Percentiles rank a stretch among this genome's conserved stretches.
Conservation (phyloP, 1,140 invertebrate genomes). For the Phocides pigmalion region DNA sequence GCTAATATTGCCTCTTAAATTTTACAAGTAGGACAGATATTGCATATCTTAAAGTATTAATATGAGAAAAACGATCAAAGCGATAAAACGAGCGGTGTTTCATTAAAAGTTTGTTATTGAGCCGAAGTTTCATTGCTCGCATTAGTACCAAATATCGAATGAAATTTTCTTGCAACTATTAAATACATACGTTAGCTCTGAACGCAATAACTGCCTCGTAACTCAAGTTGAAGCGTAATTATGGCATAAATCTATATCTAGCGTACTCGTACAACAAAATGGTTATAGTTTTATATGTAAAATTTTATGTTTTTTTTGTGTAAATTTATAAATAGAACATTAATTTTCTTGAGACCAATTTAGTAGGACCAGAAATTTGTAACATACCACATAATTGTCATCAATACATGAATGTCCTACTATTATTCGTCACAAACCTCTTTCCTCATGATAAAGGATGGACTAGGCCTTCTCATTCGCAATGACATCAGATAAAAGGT, state of each 20-base stretch:
- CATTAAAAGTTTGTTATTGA: conserved; percentile 75
- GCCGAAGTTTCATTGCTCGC: conserved; percentile 52
- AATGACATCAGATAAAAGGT: too few relatives aligned
- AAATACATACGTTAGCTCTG: conserved; percentile 26
- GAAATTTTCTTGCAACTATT: conserved; percentile 48
- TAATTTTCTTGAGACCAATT: too few relatives aligned
- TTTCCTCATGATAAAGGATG: too few relatives aligned
- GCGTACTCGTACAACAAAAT: neutral
- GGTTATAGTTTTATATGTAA: neutral
- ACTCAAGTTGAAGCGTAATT: conserved; percentile 33
- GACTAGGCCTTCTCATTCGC: too few relatives aligned
- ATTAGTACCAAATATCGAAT: conserved; percentile 36
- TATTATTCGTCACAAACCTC: too few relatives aligned
- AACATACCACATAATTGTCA: too few relatives aligned
- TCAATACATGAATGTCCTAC: too few relatives aligned
- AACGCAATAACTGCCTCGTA: conserved; percentile 33
- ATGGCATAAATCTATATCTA: conserved; percentile 24
- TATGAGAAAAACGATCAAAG: conserved; percentile 37
- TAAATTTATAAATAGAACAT: too few relatives aligned
- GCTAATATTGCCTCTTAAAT: neutral
- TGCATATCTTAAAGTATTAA: conserved; percentile 18
- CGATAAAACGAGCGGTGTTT: conserved; percentile 57
- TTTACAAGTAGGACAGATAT: neutral
- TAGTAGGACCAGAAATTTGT: too few relatives aligned
- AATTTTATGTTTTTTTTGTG: too few relatives aligned